Percentiles rank a stretch among this genome's conserved stretches.
phyloP scores from a whole-genome alignment of 2,797 vertebrate species.

The Iguana delicatissima region DNA sequence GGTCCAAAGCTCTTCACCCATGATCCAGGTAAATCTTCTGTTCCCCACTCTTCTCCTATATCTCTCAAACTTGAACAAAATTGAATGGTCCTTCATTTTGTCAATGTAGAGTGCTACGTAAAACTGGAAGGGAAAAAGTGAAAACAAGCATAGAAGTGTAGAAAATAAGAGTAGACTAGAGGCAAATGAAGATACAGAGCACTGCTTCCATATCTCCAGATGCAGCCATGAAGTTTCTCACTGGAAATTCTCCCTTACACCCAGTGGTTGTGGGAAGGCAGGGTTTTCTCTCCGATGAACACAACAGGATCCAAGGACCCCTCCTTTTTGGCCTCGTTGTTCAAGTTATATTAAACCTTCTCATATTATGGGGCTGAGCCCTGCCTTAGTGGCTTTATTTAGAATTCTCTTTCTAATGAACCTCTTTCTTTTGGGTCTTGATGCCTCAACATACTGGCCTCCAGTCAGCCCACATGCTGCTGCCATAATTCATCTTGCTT shows the following conservation, averaged over 20 bases:
- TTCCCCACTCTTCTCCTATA: background rate
- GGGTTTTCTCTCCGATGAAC: background rate
- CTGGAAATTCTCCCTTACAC: background rate
- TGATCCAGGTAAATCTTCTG: too few relatives aligned
- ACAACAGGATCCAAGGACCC: background rate
- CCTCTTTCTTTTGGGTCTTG: background rate
- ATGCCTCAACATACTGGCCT: background rate
- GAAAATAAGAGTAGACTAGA: background rate
- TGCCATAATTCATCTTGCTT: background rate
- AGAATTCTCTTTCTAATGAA: background rate
- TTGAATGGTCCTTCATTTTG: background rate
- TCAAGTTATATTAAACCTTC: background rate
- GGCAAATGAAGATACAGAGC: background rate
- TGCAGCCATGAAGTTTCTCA: background rate
- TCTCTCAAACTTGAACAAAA: background rate
- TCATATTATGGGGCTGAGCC: background rate
- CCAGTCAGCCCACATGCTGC: background rate
- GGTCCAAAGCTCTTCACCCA: too few relatives aligned
- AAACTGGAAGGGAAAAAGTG: background rate
- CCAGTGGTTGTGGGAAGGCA: background rate
- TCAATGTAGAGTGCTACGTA: background rate
- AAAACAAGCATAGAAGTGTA: background rate
- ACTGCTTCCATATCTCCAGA: background rate
- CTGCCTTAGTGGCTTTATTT: background rate
- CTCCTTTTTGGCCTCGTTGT: background rate